Conservation (phyloP, 2,888 invertebrate genomes). For the Ennomos quercinarius region DNA sequence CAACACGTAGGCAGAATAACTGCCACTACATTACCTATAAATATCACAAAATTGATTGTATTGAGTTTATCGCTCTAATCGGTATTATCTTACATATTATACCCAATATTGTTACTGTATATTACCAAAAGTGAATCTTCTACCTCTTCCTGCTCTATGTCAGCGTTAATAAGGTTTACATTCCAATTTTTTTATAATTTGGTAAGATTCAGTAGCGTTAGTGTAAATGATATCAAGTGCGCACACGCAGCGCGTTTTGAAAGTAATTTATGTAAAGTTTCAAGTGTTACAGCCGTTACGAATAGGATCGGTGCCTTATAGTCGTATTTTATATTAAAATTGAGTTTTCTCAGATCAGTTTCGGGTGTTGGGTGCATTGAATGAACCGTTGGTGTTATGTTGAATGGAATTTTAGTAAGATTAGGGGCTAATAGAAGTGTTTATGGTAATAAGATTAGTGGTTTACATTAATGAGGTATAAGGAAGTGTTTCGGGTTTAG, state of each 20-base stretch:
- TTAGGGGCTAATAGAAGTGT: constrained; percentile 15
- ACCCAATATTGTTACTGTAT: constrained; percentile 53
- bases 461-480: neutral
- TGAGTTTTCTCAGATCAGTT: constrained; percentile 32
- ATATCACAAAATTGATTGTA: constrained; percentile 52
- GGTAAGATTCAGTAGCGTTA: constrained; percentile 32
- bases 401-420: constrained; percentile 13
- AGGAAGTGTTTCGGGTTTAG: no score
- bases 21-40: constrained; percentile 33
- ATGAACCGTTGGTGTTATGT: constrained; percentile 3
- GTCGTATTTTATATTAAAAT: constrained; percentile 32
- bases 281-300: constrained; percentile 34
- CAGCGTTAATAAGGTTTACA: constrained; percentile 17
- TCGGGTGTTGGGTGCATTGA: constrained; percentile 20
- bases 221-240: constrained; percentile 38
- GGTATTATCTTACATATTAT: constrained; percentile 60
- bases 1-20: constrained; percentile 15
- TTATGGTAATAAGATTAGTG: constrained; percentile 10
- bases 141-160: constrained; percentile 6
- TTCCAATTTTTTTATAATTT: constrained; percentile 4
- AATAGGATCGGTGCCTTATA: constrained; percentile 28
- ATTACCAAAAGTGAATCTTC: constrained; percentile 23
- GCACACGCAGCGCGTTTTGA: constrained; percentile 29
- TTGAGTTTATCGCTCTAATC: constrained; percentile 54
- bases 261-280: constrained; percentile 41